Conservation (phyloP, 2,113 vertebrate genomes). For the Garra rufa region DNA sequence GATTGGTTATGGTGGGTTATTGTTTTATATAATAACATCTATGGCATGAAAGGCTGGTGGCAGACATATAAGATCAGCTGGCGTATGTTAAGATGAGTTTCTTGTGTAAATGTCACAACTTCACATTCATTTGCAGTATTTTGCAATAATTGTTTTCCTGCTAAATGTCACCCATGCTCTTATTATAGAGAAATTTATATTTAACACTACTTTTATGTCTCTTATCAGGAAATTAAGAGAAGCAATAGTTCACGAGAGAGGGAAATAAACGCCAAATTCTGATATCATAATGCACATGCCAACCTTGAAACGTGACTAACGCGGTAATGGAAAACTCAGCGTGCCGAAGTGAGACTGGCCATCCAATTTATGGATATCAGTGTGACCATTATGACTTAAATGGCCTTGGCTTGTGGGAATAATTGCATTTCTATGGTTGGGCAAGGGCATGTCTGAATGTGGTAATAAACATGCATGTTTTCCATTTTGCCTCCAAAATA, state of each 20-base stretch:
- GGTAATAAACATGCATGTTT: constrained; percentile 32
- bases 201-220: constrained; percentile 23
- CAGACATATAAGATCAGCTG: not conserved
- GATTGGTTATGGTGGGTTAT: constrained; percentile 14
- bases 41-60: not conserved
- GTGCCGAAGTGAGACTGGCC: constrained; percentile 15
- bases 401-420: constrained; percentile 30
- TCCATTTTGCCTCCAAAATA: constrained; percentile 20
- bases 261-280: not conserved
- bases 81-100: not conserved
- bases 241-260: not conserved
- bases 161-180: not conserved
- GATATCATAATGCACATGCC: constrained; percentile 8
- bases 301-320: constrained; percentile 45
- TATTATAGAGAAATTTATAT: not conserved
- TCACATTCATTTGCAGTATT: not conserved
- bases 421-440: constrained; percentile 34
- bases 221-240: constrained; percentile 39
- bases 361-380: constrained; percentile 41
- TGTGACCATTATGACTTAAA: constrained; percentile 44
- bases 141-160: not conserved
- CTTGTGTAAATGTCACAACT: constrained; percentile 7
- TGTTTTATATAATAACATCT: not conserved
- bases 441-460: not conserved
- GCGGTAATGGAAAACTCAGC: constrained; percentile 19